A percentile compares a stretch with the other conserved stretches of the same genome.
Conservation (phyloP, 2,888 invertebrate genomes). For the Lasioglossum lativentre region DNA sequence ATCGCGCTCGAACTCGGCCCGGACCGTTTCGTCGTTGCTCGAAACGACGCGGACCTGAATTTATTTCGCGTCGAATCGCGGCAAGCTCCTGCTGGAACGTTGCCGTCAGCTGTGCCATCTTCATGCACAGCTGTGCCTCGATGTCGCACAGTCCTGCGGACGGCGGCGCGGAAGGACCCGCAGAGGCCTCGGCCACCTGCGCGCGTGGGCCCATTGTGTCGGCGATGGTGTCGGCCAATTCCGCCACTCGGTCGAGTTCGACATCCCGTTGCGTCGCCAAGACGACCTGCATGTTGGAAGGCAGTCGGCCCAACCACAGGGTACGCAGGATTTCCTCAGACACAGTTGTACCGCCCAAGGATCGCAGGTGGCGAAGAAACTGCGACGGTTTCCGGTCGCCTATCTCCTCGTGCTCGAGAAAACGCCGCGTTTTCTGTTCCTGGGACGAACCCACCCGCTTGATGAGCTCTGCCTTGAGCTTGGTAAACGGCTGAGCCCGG, state of each 20-base stretch:
- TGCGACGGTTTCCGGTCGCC: constrained; percentile 15
- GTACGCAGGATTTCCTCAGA: constrained; percentile 6
- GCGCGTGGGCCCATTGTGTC: background rate
- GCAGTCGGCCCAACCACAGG: constrained; percentile 19
- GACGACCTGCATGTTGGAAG: background rate
- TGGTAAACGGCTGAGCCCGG: background rate
- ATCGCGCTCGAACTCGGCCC: no score
- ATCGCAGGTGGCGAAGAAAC: background rate
- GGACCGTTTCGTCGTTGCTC: background rate
- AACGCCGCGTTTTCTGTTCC: no score
- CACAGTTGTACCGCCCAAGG: background rate
- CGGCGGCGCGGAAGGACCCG: background rate
- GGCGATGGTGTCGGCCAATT: constrained; percentile 1
- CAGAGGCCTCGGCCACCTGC: background rate
- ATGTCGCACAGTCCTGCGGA: background rate
- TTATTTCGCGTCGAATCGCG: background rate
- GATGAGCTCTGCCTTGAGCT: constrained; percentile 18
- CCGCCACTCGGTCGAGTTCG: constrained; percentile 4
- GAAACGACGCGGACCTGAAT: background rate
- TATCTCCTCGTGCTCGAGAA: no score
- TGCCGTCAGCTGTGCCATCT: background rate
- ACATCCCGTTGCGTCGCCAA: background rate
- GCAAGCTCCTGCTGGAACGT: background rate
- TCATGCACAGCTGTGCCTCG: background rate
- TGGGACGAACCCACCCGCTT: no score